Conservation (phyloP, 2,797 vertebrate species). For the Gephyroberyx darwinii region DNA sequence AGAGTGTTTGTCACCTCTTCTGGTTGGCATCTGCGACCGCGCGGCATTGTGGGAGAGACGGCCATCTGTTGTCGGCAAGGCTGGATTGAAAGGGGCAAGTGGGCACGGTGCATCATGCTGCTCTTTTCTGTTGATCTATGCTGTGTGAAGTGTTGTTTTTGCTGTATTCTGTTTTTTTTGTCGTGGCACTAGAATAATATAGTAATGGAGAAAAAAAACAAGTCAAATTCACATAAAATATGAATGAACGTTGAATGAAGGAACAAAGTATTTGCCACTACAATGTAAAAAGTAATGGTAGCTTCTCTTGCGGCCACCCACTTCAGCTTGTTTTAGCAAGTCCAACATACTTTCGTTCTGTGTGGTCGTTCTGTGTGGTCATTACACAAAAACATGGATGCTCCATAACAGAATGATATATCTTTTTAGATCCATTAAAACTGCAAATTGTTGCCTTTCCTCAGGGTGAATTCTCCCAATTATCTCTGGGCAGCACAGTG, state of each 20-base stretch:
- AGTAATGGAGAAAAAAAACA: neutral
- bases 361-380: constrained; percentile 30
- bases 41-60: constrained; percentile 76
- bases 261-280: neutral
- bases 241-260: constrained; percentile 5
- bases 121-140: constrained; percentile 69
- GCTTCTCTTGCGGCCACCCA: constrained; percentile 28
- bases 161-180: constrained; percentile 37
- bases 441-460: constrained; percentile 52
- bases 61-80: constrained; percentile 75
- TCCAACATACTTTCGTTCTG: constrained; percentile 16
- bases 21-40: constrained; percentile 76
- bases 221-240: constrained; percentile 8
- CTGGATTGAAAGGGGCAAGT: constrained; percentile 69
- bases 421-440: constrained; percentile 45
- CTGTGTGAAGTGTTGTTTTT: constrained; percentile 54
- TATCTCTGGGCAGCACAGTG: constrained; percentile 25
- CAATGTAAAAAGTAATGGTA: constrained; percentile 26
- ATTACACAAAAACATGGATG: constrained; percentile 40
- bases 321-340: constrained; percentile 21
- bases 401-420: constrained; percentile 45
- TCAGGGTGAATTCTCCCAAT: constrained; percentile 59
- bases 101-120: constrained; percentile 66
- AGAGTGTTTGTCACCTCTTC: constrained; percentile 81
- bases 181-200: constrained; percentile 20